Evolutionary conservation across 1,140 invertebrate genomes (phyloP), one percentile per base, ranked within the genome.

Genomic region (Trichoplusia ni): DNA sequence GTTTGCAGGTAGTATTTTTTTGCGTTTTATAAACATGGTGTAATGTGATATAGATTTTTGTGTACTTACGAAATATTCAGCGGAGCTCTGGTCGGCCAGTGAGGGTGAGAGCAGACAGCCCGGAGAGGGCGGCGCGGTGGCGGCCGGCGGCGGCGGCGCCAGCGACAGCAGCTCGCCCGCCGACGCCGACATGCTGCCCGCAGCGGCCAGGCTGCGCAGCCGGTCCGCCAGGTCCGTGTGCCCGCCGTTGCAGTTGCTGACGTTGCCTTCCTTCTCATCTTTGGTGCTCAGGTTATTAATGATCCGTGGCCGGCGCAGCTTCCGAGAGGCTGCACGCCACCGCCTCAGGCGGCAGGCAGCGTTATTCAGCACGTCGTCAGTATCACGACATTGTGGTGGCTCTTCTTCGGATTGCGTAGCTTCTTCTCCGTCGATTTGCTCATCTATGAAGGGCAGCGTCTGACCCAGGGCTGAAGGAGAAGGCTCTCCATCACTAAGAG

Each of bases 181-280:
- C 13, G 86, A 87, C 0, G 79, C 92, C 0, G 92, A 92, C 64
- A 93, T 75, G 51, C 89, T 92, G 14, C 86, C 89, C 14, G 91
- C 91, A 13, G 91, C 90, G 11, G 91, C 92, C 38, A 92, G 81
- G 3, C 90, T 91, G 14, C 92, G 90, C 5, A 93, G 65, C 3
- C 90, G 80, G 13, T 90, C 86, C 5, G 80, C 84, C 61, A 84
- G 71, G 66, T 86, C 88, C 19, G 87, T 89, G 49, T 86, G 86
- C 1, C 89, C 86, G 27, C 74, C 76, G 13, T 76, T 81, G 63
- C 71, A 74, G 35, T 86, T 85, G 14, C 74, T 66, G 9, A 51
- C 67, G 38, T 77, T 75, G 14, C 79, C 73, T 27, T 79, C 69
- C 25, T 67, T 77, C 9, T 84, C 83, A 31, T 85, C 86, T 47